A percentile compares a stretch with the other conserved stretches of the same genome.
phyloP scores from a whole-genome alignment of 1,140 invertebrate species.

The Drosophila bipectinata region DNA sequence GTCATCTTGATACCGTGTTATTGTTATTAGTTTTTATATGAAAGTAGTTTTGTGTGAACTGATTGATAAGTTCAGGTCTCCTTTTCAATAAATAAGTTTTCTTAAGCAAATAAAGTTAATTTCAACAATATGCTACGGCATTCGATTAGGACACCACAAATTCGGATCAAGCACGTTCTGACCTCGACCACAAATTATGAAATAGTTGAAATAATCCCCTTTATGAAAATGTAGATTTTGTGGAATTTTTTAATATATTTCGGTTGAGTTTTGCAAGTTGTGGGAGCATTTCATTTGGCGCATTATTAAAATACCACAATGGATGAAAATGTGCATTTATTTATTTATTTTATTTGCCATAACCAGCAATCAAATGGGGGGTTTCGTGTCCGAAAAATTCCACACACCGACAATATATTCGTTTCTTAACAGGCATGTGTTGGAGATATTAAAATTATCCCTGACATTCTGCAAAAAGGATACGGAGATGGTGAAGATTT shows the following conservation, averaged over 20 bases:
- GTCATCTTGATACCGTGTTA: neutral
- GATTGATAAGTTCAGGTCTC: neutral
- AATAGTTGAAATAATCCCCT: slow-evolving; percentile 38
- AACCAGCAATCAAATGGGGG: neutral
- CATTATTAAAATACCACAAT: slow-evolving; percentile 21
- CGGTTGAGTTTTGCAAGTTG: neutral
- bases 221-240: slow-evolving; percentile 22
- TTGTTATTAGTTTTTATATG: neutral
- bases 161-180: slow-evolving; percentile 23
- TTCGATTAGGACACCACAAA: neutral
- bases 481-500: neutral
- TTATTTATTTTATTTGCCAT: slow-evolving; percentile 16
- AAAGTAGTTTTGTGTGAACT: neutral
- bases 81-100: neutral
- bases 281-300: slow-evolving; percentile 30
- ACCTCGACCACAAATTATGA: slow-evolving; percentile 25
- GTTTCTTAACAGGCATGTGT: slow-evolving; percentile 2
- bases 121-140: neutral
- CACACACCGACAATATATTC: slow-evolving; percentile 3
- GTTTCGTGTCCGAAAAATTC: slow-evolving; percentile 26
- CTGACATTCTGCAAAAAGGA: slow-evolving; percentile 11
- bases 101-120: neutral
- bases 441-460: slow-evolving; percentile 17
- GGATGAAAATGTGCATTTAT: slow-evolving; percentile 17
- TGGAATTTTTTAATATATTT: slow-evolving; percentile 41